Base-by-base conservation (phyloP, 1,140 invertebrate genomes). In the Pseudomyrmex concolor region DNA sequence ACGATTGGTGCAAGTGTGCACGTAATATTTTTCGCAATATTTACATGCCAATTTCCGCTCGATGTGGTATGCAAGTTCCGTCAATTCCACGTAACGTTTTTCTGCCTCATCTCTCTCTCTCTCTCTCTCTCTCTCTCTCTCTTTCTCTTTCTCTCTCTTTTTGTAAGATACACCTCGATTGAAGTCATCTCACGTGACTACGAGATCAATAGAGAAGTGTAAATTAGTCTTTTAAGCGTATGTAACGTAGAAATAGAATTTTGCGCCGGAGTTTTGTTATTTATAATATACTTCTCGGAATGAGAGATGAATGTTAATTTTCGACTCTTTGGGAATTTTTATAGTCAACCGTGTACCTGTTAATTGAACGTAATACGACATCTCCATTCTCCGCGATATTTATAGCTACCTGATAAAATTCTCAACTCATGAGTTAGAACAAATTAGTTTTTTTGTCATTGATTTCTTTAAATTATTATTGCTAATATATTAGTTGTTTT, bases 21-120 rank as follows among this genome's bases (percentile, higher is more conserved):
- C 19, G 22, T 17, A 25, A 43, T 34, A 34, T 66, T 60, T 80
- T 59, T 80, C 71, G 59, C 55, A 59, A 80, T 80, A 80, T 80
- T 70, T 80, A 80, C 43, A 19, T 17, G 0, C 13, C n/a, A 19
- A 62, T 80, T 80, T 71, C 76, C 76, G 66, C 12, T 71, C 66
- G 45, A 70, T 59, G 76, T 9, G 25, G 50, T 72, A 57, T 10
- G 22, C 17, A 54, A 73, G 17, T 43, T 51, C 19, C 34, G 43
- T 71, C 34, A 59, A 7, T 59, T 70, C 12, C 54, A 48, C 45
- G 19, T 55, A 15, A 15, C 60, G 9, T 4, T 25, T 3, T 25
- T 8, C 43, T 17, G 45, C 45, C 19, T n/a, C n/a, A n/a, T n/a
- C n/a, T n/a, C n/a, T n/a, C n/a, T n/a, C n/a, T n/a, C n/a, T n/a